Evolutionary conservation across 2,113 vertebrate genomes (phyloP).

Genomic region (Chloebia gouldiae): DNA sequence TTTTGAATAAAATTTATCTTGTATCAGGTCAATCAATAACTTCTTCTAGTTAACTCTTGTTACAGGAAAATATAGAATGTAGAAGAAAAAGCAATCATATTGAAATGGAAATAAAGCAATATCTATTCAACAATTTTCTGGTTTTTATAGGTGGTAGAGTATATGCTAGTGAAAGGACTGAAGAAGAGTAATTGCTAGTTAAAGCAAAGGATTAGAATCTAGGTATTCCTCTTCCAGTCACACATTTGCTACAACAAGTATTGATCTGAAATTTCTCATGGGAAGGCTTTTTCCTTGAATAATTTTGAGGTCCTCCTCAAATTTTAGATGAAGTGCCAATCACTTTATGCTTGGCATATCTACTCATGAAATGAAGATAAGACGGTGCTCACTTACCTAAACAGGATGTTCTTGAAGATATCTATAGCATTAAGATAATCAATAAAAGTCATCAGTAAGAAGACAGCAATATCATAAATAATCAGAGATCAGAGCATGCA

Average conservation of each 20-base stretch:
- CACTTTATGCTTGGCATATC: neutral
- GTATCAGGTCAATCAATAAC: neutral
- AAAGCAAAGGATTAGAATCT: neutral
- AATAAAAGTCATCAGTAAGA: constrained; percentile 37
- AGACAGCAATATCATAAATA: constrained; percentile 22
- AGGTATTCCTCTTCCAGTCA: neutral
- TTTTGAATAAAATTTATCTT: neutral
- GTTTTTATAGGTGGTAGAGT: neutral
- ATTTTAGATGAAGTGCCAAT: neutral
- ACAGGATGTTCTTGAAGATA: constrained; percentile 38
- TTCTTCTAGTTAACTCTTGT: neutral
- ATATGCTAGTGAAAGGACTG: neutral
- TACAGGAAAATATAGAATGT: neutral
- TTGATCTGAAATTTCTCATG: neutral
- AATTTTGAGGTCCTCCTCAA: neutral
- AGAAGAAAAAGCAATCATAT: neutral
- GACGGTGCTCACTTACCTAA: constrained; percentile 54
- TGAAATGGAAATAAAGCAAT: neutral
- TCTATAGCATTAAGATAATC: constrained; percentile 40
- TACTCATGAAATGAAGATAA: neutral
- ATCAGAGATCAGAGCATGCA: constrained; percentile 21
- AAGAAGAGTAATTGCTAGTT: neutral
- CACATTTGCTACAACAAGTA: neutral
- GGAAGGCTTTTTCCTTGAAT: neutral
- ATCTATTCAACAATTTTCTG: neutral